These are phyloP conservation scores for Spodoptera frugiperda DNA, from an alignment of 1,140 invertebrate genomes.

Conservation along the genomic window DNA sequence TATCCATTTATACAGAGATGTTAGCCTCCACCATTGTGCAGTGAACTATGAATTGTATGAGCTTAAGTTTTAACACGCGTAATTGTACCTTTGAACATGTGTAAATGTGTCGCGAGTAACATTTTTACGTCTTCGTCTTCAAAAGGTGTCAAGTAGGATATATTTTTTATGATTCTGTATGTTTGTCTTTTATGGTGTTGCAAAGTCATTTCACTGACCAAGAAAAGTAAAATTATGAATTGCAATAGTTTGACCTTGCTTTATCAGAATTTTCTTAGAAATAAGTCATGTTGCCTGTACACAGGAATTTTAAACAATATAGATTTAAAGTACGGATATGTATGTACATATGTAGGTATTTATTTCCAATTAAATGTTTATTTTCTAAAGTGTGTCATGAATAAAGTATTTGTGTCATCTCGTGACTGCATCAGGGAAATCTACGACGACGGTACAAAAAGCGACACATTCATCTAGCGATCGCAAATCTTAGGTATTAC, in stretches of 20 bases:
- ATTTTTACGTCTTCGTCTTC: background rate
- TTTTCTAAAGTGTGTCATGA: conserved; percentile 9
- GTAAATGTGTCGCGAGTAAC: background rate
- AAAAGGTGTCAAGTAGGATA: too few species aligned
- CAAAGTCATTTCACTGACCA: too few species aligned
- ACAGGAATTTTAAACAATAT: too few species aligned
- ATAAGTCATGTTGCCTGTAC: too few species aligned
- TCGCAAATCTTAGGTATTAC: background rate
- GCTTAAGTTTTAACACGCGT: background rate
- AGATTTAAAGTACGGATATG: background rate
- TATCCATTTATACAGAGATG: conserved; percentile 39
- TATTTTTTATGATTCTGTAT: too few species aligned
- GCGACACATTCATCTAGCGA: conserved; percentile 8
- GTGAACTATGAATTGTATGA: background rate
- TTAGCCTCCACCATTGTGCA: conserved; percentile 10
- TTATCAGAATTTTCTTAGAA: too few species aligned
- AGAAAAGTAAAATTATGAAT: too few species aligned
- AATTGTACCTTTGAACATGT: background rate
- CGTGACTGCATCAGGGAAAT: conserved; percentile 22
- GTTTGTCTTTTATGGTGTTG: too few species aligned
- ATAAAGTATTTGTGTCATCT: conserved; percentile 26
- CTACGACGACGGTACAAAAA: background rate
- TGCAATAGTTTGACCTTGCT: too few species aligned
- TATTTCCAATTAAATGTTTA: background rate
- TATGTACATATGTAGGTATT: too few species aligned